Evolutionary conservation across 2,113 vertebrate species (phyloP).

Genomic region (Barbus barbus): DNA sequence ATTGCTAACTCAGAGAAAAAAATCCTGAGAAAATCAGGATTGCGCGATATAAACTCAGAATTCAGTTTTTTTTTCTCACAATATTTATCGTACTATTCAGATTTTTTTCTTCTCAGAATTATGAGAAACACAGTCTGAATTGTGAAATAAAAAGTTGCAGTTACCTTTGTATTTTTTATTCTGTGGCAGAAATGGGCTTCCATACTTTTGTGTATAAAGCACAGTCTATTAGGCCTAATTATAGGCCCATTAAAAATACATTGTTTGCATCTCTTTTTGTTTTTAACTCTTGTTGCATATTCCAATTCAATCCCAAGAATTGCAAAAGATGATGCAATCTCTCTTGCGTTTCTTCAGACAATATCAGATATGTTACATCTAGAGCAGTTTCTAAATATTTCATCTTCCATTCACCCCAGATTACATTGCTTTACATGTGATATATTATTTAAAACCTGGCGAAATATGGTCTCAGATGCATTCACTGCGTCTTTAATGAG

Average conservation of each 20-base stretch:
- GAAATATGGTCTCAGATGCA: constrained; percentile 15
- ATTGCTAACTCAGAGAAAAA: too few species aligned
- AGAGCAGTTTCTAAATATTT: constrained; percentile 25
- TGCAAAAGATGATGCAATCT: background rate
- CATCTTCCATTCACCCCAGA: constrained; percentile 20
- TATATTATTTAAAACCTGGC: constrained; percentile 42
- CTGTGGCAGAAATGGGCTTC: background rate
- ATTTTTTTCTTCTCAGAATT: too few species aligned
- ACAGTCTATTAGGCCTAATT: background rate
- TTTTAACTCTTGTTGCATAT: background rate
- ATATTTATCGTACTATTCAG: too few species aligned
- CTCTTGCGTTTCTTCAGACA: background rate
- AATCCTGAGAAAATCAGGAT: too few species aligned
- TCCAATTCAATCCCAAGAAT: background rate
- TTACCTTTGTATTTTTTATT: background rate
- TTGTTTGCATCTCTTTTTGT: background rate
- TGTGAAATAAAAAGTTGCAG: background rate
- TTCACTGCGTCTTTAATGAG: constrained; percentile 23
- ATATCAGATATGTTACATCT: background rate
- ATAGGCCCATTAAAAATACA: background rate
- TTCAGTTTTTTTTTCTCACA: too few species aligned
- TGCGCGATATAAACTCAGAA: too few species aligned
- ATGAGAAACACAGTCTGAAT: too few species aligned
- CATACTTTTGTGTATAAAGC: background rate
- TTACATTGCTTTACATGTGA: constrained; percentile 39